Conservation (phyloP, 2,888 invertebrate genomes). For the Drosophila picticornis region DNA sequence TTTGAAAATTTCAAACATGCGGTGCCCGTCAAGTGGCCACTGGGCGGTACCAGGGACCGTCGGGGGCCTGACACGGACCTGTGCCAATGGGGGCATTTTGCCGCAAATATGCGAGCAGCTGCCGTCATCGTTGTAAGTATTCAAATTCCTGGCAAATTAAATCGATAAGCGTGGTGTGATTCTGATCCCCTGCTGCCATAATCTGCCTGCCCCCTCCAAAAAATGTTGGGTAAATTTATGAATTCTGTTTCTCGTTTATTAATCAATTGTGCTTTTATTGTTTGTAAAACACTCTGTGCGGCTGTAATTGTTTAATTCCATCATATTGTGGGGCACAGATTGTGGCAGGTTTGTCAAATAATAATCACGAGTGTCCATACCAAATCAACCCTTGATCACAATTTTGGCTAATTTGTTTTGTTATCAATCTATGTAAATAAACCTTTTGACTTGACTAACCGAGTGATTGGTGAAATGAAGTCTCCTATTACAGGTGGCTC, state of each 20-base stretch:
- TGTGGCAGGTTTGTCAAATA: constrained; percentile 11
- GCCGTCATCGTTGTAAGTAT: constrained; percentile 1
- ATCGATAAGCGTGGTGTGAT: constrained; percentile 9
- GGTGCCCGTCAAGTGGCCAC: constrained; percentile 12
- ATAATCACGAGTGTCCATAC: neutral
- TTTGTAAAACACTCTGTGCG: constrained; percentile 2
- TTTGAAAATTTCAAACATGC: constrained; percentile 23
- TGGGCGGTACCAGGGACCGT: neutral
- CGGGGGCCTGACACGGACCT: neutral
- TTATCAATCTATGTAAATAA: neutral
- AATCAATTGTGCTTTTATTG: constrained; percentile 15
- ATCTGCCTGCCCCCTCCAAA: neutral
- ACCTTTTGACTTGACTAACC: neutral
- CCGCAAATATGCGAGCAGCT: constrained; percentile 19
- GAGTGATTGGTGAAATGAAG: neutral
- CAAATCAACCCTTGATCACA: constrained; percentile 1
- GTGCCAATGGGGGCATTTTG: neutral
- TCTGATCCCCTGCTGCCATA: neutral
- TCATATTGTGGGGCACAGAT: constrained; percentile 6
- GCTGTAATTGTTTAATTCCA: constrained; percentile 16
- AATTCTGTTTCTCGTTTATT: constrained; percentile 12
- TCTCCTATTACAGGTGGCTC: neutral
- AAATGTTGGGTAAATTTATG: constrained; percentile 10
- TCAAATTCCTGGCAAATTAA: constrained; percentile 11
- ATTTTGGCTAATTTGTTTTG: neutral